Percentiles rank a stretch among this genome's conserved stretches.
Evolutionary conservation across 2,113 vertebrate species (phyloP).

Genomic region (Oryzias celebensis): DNA sequence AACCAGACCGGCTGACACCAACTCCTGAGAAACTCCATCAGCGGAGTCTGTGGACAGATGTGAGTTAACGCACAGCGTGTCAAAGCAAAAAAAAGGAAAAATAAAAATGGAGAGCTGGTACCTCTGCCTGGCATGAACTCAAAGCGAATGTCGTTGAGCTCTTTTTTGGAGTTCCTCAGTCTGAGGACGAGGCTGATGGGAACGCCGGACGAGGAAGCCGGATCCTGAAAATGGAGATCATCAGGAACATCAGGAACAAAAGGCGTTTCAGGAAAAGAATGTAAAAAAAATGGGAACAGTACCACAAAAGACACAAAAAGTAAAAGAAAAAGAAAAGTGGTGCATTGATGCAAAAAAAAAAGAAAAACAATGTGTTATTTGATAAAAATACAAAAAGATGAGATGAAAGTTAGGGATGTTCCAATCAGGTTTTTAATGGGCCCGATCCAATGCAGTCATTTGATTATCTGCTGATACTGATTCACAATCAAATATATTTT

Average conservation of each 20-base stretch:
- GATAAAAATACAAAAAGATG: background rate
- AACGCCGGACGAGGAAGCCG: constrained; percentile 71
- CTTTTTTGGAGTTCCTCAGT: constrained; percentile 97
- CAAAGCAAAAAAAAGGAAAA: background rate
- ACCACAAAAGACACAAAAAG: no score
- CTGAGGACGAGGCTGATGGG: constrained; percentile 93
- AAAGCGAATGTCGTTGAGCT: constrained; percentile 98
- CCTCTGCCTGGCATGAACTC: constrained; percentile 99
- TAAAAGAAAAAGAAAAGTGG: background rate
- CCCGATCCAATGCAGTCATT: no score
- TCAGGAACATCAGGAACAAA: background rate
- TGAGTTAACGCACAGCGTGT: background rate
- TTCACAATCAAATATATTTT: no score
- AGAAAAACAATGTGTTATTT: background rate
- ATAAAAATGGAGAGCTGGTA: constrained; percentile 41
- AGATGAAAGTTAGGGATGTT: background rate
- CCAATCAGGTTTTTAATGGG: no score
- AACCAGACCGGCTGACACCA: constrained; percentile 97
- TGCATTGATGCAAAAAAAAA: background rate
- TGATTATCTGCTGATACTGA: no score
- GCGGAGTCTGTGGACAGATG: constrained; percentile 86
- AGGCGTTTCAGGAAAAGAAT: no score
- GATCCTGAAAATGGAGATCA: constrained; percentile 64
- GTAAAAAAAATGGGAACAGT: background rate
- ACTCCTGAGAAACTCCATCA: constrained; percentile 97